These are phyloP conservation scores for Microplitis deprimator DNA, from an alignment of 2,888 invertebrate species.

Conservation along the genomic window DNA sequence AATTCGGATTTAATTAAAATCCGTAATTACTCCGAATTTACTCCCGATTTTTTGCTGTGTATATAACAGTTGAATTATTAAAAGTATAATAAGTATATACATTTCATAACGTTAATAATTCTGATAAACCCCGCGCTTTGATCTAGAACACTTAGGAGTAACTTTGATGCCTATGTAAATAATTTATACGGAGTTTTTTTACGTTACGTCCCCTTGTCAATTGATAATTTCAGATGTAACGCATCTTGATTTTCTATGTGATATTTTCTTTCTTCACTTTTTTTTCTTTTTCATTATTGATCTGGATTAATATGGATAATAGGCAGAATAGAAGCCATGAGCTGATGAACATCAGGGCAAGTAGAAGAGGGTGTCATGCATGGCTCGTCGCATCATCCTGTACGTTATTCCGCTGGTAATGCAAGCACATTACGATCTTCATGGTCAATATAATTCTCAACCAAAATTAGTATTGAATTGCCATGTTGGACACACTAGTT, in stretches of 20 bases:
- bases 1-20: too few species aligned
- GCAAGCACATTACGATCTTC: slow-evolving; percentile 52
- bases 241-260: slow-evolving; percentile 3
- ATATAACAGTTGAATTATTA: background rate
- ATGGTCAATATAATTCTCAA: slow-evolving; percentile 66
- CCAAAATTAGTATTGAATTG: slow-evolving; percentile 66
- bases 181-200: background rate
- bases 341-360: slow-evolving; percentile 27
- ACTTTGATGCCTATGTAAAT: background rate
- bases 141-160: background rate
- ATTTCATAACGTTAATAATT: background rate
- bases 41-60: too few species aligned
- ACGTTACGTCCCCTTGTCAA: background rate
- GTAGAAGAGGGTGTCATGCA: slow-evolving; percentile 63
- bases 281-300: slow-evolving; percentile 25
- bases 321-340: slow-evolving; percentile 27
- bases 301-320: slow-evolving; percentile 31
- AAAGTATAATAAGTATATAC: background rate
- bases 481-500: slow-evolving; percentile 35
- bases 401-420: slow-evolving; percentile 3
- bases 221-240: background rate
- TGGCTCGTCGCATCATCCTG: slow-evolving; percentile 51
- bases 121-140: background rate
- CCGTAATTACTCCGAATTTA: too few species aligned
- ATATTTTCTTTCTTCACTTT: slow-evolving; percentile 19